A percentile compares a stretch with the other conserved stretches of the same genome.
These are phyloP conservation scores for Sphaerophoria taeniata DNA, from an alignment of 2,888 invertebrate genomes.

Conservation along the genomic window DNA sequence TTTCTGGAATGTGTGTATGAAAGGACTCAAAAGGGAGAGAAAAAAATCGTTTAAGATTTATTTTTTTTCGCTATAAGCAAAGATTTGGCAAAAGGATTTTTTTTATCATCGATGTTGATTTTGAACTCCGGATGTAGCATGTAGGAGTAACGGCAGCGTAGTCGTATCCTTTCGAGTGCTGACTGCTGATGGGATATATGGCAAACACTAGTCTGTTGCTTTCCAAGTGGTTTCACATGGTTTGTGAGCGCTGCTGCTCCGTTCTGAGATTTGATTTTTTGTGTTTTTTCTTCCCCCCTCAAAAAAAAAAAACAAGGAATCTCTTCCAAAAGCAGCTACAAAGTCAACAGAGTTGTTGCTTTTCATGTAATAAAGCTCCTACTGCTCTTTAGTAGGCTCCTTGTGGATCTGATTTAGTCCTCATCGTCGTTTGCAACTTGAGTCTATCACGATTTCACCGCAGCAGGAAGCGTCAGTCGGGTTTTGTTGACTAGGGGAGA, in stretches of 20 bases:
- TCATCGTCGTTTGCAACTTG: neutral
- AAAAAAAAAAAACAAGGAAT: neutral
- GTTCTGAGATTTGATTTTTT: constrained; percentile 43
- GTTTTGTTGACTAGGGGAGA: neutral
- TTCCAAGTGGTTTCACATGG: constrained; percentile 54
- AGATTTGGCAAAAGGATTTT: constrained; percentile 25
- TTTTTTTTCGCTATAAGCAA: neutral
- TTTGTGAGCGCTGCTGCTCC: constrained; percentile 7
- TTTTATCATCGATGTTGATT: constrained; percentile 32
- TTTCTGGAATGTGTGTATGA: neutral
- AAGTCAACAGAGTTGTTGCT: constrained; percentile 2
- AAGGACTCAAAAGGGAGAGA: neutral
- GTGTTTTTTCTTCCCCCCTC: constrained; percentile 25
- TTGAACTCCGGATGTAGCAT: constrained; percentile 14
- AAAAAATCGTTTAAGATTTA: constrained; percentile 16
- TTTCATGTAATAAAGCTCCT: neutral
- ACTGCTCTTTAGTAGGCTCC: constrained; percentile 9
- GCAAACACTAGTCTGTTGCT: constrained; percentile 54
- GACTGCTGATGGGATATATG: constrained; percentile 4
- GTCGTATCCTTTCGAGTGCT: neutral
- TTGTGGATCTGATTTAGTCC: constrained; percentile 18
- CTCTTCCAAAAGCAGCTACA: constrained; percentile 7
- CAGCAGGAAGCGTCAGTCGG: neutral
- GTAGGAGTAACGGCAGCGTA: neutral
- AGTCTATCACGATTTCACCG: neutral